Percentiles rank a stretch among this genome's conserved stretches.
Conservation (phyloP, 2,113 vertebrate species). For the Tenebrosternarchus preto region DNA sequence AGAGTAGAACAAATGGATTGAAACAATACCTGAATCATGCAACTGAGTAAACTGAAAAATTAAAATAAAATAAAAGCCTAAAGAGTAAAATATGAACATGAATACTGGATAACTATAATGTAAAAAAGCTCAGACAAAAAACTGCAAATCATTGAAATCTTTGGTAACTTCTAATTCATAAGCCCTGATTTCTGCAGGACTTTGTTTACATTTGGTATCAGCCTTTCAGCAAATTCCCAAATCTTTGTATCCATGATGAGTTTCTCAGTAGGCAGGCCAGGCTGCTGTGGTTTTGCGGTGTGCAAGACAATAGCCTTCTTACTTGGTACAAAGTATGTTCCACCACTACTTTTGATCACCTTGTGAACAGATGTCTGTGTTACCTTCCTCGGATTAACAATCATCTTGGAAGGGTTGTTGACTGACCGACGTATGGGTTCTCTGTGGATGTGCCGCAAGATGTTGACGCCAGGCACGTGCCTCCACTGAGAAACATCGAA, state of each 20-base stretch:
- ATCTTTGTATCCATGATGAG: constrained; percentile 52
- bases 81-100: too few relatives aligned
- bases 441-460: constrained; percentile 73
- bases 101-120: too few relatives aligned
- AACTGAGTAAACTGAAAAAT: too few relatives aligned
- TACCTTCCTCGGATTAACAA: constrained; percentile 64
- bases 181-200: constrained; percentile 36
- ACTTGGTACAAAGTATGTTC: background rate
- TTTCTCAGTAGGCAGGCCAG: constrained; percentile 25
- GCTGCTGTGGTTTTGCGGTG: constrained; percentile 33
- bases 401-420: constrained; percentile 65
- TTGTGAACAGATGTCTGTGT: constrained; percentile 57
- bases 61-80: too few relatives aligned
- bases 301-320: constrained; percentile 48
- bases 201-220: constrained; percentile 51
- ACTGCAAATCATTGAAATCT: too few relatives aligned
- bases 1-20: too few relatives aligned
- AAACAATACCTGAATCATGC: too few relatives aligned
- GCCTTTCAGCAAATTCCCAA: constrained; percentile 49
- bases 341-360: constrained; percentile 32
- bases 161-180: background rate
- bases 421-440: constrained; percentile 50
- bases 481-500: constrained; percentile 70
- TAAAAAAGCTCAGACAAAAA: too few relatives aligned
- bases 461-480: constrained; percentile 73